Evolutionary conservation across 1,140 invertebrate species (phyloP), one percentile per base, ranked within the genome.

Genomic region (Tyrophagus putrescentiae): DNA sequence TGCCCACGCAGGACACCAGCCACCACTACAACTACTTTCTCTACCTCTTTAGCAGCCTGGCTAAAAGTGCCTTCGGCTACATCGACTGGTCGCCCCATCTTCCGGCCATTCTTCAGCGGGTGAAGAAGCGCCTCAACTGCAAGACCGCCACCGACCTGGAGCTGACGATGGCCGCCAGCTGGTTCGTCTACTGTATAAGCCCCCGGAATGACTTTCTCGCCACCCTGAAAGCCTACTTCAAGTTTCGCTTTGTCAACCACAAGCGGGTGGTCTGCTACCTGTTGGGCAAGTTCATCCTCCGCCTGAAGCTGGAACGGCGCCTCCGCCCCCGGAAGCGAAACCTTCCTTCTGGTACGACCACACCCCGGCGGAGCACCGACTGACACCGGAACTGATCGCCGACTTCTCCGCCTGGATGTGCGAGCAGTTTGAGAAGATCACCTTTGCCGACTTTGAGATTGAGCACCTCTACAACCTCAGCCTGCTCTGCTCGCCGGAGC

Each of bases 121-220:
- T 48, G 7, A 48, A 48, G 18, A 6, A 48, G 18, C 7, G 7
- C 6, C 21, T 48, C 18, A 18, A 48, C 31, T 21, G 7, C 7
- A 7, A 7, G 31, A 18, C 45, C 23, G 31, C 45, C 7, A 7
- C 45, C 21, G 7, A 6, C 7, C 23, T 48, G 7, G 82, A 65
- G 81, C 84, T 0, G 72, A 92, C 7, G 1, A 84, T 90, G 70
- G 88, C 74, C 86, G 86, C 53, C 89, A 88, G 0, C 95, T 95
- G 71, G 70, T 73, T 60, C 89, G 90, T 11, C 73, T 76, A 27
- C 93, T 87, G 86, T 77, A 68, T 63, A 48, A 48, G 7, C 67
- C 65, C 56, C 64, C 73, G 29, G 64, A 70, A 29, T 62, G 66
- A 39, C 67, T 74, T 42, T 59, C 73, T 11, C 65, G 61, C 27